Conservation (phyloP, 1,140 invertebrate species). For the Thalassaphorura encarpata region DNA sequence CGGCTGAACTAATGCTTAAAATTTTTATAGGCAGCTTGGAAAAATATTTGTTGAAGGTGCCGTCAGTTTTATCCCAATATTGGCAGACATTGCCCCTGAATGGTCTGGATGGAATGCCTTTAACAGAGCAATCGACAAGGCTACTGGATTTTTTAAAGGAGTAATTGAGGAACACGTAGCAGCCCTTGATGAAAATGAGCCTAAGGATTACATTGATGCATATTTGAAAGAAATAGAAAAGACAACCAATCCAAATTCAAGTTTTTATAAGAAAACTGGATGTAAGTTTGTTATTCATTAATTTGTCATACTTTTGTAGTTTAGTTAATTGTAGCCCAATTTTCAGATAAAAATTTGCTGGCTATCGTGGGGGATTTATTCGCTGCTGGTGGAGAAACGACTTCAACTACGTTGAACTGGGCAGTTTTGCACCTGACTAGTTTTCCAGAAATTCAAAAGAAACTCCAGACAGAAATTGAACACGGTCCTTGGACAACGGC, state of each 20-base stretch:
- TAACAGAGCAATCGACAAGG: slow-evolving; percentile 16
- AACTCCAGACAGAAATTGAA: slow-evolving; percentile 71
- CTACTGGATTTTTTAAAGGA: slow-evolving; percentile 42
- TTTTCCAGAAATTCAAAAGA: slow-evolving; percentile 62
- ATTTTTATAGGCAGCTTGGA: background rate
- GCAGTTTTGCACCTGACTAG: slow-evolving; percentile 63
- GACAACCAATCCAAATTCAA: slow-evolving; percentile 9
- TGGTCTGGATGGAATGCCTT: slow-evolving; percentile 27
- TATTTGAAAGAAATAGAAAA: slow-evolving; percentile 13
- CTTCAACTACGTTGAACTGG: slow-evolving; percentile 64
- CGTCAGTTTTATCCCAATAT: background rate
- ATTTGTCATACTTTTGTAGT: no score
- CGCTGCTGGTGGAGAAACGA: slow-evolving; percentile 70
- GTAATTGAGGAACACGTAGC: slow-evolving; percentile 49
- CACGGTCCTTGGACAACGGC: no score
- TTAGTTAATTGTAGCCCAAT: no score
- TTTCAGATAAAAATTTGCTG: slow-evolving; percentile 1
- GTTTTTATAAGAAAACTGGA: slow-evolving; percentile 9
- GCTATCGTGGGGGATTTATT: slow-evolving; percentile 2
- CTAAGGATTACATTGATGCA: slow-evolving; percentile 16
- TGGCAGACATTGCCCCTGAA: background rate
- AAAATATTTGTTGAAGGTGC: background rate
- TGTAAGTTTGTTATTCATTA: slow-evolving; percentile 4
- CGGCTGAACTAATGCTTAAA: background rate
- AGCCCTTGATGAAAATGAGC: background rate